These are phyloP conservation scores for Colletes latitarsis DNA, from an alignment of 1,140 invertebrate genomes.

Conservation along the genomic window DNA sequence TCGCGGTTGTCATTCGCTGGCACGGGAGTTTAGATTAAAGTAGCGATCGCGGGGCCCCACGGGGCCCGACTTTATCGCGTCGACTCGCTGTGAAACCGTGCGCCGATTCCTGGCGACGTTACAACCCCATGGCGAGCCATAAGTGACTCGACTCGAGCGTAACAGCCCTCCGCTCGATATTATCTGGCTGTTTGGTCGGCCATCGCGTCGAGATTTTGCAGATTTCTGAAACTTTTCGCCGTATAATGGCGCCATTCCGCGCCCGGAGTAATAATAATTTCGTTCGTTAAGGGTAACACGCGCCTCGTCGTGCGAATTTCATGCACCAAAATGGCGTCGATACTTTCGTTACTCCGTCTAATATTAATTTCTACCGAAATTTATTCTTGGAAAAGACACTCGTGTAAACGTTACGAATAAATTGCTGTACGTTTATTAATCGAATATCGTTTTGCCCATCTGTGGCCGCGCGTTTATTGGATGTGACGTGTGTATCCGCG, in stretches of 20 bases:
- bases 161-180: conserved; percentile 44
- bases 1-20: conserved; percentile 50
- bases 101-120: conserved; percentile 55
- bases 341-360: no score
- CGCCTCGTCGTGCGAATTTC: not conserved
- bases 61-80: conserved; percentile 50
- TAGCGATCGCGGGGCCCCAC: conserved; percentile 37
- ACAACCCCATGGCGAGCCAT: conserved; percentile 59
- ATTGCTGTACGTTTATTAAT: no score
- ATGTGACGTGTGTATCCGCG: no score
- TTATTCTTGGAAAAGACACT: no score
- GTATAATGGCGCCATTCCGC: conserved; percentile 18
- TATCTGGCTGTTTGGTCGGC: conserved; percentile 44
- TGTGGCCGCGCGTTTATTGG: no score
- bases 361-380: no score
- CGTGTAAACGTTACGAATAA: no score
- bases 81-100: conserved; percentile 67
- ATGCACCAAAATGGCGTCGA: no score
- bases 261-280: conserved; percentile 38
- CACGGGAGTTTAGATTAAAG: conserved; percentile 61
- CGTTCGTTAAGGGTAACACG: conserved; percentile 39
- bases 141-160: conserved; percentile 47
- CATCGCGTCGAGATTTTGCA: not conserved
- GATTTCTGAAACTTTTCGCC: not conserved
- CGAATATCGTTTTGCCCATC: no score